Base-by-base conservation (phyloP, 2,113 vertebrate genomes). In the Setophaga coronata region DNA sequence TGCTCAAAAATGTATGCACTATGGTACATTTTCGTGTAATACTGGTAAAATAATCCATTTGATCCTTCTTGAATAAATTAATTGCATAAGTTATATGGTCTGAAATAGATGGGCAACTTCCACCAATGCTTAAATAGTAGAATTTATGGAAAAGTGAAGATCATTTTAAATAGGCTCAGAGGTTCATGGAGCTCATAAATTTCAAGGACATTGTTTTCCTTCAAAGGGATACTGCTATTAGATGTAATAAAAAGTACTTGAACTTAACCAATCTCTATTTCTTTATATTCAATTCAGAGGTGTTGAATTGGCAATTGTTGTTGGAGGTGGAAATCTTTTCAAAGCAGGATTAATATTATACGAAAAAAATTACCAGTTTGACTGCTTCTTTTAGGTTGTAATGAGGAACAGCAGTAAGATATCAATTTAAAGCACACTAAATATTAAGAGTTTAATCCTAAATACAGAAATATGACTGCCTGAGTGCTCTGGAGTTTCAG, bases 221-320 rank as follows among this genome's bases (percentile, higher is more conserved):
- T 81, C 87, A 71, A 47, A 73, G 51, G 76, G 24, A 19, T 80
- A 34, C 51, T 84, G 53, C 72, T 87, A 67, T 88, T 92, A 82
- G 56, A 10, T 62, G 13, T 36, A 53, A 48, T 61, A 88, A 74
- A 56, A 86, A 48, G 36, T 81, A 40, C 34, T 78, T 86, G n/a
- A 88, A 95, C 54, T 81, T 92, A 57, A 89, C 82, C 58, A 70
- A 3, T 92, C 54, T 89, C 50, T 77, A 10, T 93, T 50, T 87
- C 90, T 97, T 96, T 72, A 38, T 95, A 79, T 82, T 90, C 31
- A 51, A 0, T 82, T 96, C 86, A 87, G 81, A 78, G 23, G 56
- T 20, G 23, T 76, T 91, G 73, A 89, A 85, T 74, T 97, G 69
- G 71, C 58, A 78, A 82, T 77, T 33, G 14, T 36, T 91, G 81